These are phyloP conservation scores for Nipponia nippon DNA, from an alignment of 2,113 vertebrate genomes.

Conservation along the genomic window DNA sequence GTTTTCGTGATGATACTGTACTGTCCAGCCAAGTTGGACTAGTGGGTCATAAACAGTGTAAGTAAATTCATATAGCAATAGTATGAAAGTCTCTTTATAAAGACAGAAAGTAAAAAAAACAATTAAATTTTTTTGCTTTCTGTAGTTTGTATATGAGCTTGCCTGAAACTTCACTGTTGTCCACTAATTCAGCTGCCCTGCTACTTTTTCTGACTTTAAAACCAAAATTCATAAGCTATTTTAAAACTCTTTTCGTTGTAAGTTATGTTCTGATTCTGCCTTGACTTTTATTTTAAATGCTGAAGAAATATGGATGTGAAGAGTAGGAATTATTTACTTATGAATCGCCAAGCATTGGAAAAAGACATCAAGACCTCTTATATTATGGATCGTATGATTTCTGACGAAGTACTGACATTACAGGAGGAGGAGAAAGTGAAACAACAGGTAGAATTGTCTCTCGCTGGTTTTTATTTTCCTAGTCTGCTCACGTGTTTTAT, in stretches of 20 bases:
- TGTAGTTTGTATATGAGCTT: background rate
- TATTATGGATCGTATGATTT: conserved; percentile 93
- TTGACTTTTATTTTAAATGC: background rate
- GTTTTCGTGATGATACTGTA: background rate
- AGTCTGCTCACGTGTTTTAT: background rate
- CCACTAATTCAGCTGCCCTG: background rate
- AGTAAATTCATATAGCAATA: background rate
- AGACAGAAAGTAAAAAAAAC: background rate
- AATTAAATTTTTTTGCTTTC: background rate
- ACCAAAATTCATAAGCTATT: background rate
- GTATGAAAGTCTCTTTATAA: background rate
- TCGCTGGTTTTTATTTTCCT: background rate
- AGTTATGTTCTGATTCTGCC: background rate
- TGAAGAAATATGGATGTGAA: conserved; percentile 80
- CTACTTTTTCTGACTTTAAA: background rate
- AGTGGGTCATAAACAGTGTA: background rate
- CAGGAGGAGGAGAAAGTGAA: conserved; percentile 86
- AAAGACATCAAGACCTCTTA: conserved; percentile 88
- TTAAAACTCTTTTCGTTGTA: background rate
- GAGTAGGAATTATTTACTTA: conserved; percentile 84
- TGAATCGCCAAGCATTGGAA: conserved; percentile 78
- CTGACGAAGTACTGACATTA: conserved; percentile 79
- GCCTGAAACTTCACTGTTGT: background rate
- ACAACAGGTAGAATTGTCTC: conserved; percentile 75
- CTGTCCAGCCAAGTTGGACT: background rate